Conservation (phyloP, 2,113 vertebrate genomes). For the Saguinus imperator region DNA sequence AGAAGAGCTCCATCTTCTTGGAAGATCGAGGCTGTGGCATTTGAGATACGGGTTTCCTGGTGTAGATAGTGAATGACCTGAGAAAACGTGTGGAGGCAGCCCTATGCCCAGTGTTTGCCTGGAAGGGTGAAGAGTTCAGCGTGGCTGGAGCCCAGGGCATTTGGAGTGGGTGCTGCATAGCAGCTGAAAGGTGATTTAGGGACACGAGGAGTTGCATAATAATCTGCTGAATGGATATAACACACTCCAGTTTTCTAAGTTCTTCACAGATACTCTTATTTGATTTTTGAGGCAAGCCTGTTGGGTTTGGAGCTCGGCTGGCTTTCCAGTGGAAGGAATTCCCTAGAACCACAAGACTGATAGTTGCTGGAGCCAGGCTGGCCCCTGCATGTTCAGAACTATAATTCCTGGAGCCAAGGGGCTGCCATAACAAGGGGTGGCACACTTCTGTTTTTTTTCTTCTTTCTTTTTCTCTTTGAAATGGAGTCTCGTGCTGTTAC, state of each 20-base stretch:
- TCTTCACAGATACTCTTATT: background rate
- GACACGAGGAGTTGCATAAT: rapidly evolving
- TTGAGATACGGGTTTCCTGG: background rate
- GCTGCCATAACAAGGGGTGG: background rate
- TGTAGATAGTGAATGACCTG: background rate
- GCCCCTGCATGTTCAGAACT: rapidly evolving
- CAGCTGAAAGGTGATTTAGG: background rate
- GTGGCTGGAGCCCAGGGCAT: background rate
- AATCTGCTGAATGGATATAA: background rate
- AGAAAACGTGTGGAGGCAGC: background rate
- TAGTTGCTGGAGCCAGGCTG: background rate
- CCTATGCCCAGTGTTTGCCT: background rate
- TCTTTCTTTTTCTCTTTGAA: too few relatives aligned
- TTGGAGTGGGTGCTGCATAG: background rate
- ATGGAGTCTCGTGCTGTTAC: too few relatives aligned
- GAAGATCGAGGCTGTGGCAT: background rate
- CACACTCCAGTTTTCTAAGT: background rate
- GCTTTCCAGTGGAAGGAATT: background rate
- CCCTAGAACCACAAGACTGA: rapidly evolving
- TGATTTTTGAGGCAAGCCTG: background rate
- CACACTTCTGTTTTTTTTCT: too few relatives aligned
- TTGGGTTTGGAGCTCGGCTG: background rate
- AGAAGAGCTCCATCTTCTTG: background rate
- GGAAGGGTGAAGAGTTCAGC: background rate
- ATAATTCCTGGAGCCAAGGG: background rate